Base-by-base conservation (phyloP, 2,888 invertebrate species). In the Aleiodes testaceus region DNA sequence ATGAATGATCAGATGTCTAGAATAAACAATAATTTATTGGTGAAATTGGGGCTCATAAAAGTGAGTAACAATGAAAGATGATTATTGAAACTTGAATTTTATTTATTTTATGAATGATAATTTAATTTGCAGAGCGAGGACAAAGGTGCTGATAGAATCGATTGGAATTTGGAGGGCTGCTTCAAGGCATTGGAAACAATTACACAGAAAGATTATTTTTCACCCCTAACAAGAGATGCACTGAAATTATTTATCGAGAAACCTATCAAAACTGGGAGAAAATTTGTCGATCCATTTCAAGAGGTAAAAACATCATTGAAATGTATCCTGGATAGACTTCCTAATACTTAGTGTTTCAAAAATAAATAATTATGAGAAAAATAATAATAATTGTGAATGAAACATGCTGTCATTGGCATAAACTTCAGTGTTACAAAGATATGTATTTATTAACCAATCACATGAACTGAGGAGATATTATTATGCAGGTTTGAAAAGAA, bases 21-120 rank as follows among this genome's bases (percentile, higher is more conserved):
- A 16, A 87, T 93, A 4, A 92, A 92, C 42, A 94, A 95, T 82
- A 85, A 89, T 4, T 83, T 94, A 78, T 88, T 95, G 18, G 89
- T 92, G 0, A 91, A 92, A 64, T 85, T 94, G 12, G 92, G 92
- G 0, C 88, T 95, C 3, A 90, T 95, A 49, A 95, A 95, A 90
- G 94, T 94, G 86, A 81, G 80, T 77, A 7, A 59, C 69, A 44
- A 12, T 11, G n/a, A 12, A 69, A 20, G 26, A 14, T 14, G 11
- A 3, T 45, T 67, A 61, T 61, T 50, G 7, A 14, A 45, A n/a
- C 26, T 1, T 26, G 26, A 26, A 26, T 5, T 1, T 26, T 26
- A 5, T 26, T 0, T 26, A 26, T 26, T 26, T 26, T 26, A 26
- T 26, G 26, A 3, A 66, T 45, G 65, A 30, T 45, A 36, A 18